phyloP scores from a whole-genome alignment of 2,113 vertebrate species.

The Pachycephala philippinensis region DNA sequence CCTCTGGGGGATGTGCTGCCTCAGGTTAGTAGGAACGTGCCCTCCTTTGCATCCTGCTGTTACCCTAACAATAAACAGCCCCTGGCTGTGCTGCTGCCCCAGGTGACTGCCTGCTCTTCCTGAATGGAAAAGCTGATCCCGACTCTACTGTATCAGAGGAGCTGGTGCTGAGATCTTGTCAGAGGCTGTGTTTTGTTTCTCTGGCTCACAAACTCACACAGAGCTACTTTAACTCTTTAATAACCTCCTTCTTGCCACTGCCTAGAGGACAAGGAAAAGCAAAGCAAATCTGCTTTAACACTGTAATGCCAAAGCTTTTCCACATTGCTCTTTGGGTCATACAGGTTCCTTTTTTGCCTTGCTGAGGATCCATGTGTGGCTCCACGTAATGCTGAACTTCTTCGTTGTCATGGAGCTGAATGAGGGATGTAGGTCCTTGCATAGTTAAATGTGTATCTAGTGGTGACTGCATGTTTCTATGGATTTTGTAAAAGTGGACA shows the following conservation, averaged over 20 bases:
- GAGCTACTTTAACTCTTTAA: background rate
- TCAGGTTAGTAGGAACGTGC: background rate
- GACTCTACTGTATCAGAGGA: background rate
- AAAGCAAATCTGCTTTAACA: background rate
- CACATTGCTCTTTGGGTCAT: rapidly evolving
- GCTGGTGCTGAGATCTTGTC: background rate
- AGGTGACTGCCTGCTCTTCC: background rate
- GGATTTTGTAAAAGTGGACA: background rate
- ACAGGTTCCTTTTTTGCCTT: background rate
- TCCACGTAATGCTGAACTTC: background rate
- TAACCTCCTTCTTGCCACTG: background rate
- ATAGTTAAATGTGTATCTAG: background rate
- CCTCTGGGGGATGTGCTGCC: background rate
- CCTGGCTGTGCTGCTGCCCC: background rate
- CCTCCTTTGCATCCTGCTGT: background rate
- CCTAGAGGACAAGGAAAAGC: background rate
- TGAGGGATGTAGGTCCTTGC: background rate
- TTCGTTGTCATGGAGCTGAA: background rate
- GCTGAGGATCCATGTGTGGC: background rate
- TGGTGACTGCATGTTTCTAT: background rate
- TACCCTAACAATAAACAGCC: background rate
- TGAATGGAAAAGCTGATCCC: background rate
- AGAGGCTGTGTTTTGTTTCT: background rate
- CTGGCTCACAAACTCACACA: background rate
- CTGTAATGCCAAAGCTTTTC: background rate